phyloP scores from a whole-genome alignment of 2,113 vertebrate genomes.

The Machaerirhynchus nigripectus region DNA sequence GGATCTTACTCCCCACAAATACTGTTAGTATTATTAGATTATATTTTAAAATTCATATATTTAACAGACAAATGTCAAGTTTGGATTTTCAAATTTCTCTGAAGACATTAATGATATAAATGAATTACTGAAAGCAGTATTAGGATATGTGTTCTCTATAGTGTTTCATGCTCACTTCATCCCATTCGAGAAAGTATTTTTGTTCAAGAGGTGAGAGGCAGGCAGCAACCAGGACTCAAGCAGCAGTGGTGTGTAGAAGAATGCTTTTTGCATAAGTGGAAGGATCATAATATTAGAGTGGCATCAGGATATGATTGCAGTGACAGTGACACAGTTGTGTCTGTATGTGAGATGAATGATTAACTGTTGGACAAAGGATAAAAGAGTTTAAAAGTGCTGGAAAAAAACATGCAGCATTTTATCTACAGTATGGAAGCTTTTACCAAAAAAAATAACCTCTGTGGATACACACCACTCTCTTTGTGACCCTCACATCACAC shows the following conservation, averaged over 20 bases:
- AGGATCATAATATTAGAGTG: background rate
- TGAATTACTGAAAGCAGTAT: background rate
- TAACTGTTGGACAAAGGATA: background rate
- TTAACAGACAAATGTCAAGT: background rate
- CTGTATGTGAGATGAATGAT: background rate
- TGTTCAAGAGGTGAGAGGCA: background rate
- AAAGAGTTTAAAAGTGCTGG: background rate
- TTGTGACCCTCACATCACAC: background rate
- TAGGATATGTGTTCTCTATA: background rate
- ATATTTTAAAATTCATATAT: background rate
- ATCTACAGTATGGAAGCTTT: background rate
- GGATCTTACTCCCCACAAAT: background rate
- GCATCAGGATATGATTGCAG: background rate
- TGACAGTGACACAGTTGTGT: accelerated
- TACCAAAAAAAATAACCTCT: background rate
- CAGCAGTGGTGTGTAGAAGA: background rate
- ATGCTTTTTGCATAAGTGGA: background rate
- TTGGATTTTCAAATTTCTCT: background rate
- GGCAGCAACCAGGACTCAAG: background rate
- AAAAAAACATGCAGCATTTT: background rate
- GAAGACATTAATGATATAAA: background rate
- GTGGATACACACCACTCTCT: background rate
- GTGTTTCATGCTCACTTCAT: background rate
- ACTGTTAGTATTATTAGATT: background rate
- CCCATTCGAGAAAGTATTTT: background rate